Evolutionary conservation across 2,113 vertebrate genomes (phyloP), one percentile per base, ranked within the genome.

Genomic region (Nyctibius bracteatus): DNA sequence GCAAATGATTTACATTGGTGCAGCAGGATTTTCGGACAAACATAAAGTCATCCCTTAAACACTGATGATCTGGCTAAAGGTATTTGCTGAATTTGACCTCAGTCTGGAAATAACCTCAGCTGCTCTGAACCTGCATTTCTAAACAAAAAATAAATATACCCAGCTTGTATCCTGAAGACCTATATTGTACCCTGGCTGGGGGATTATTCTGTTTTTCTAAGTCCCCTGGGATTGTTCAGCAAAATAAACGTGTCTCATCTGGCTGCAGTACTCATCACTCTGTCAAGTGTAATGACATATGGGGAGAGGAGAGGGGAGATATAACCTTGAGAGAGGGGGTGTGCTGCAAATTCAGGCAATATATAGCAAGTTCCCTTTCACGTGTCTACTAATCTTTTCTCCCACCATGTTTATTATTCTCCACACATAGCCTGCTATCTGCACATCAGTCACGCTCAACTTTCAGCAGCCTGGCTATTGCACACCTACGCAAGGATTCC

Each of bases 381-480:
- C 4, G 0, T 13, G 57, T 79, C 71, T 67, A 30, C 68, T 72
- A 35, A 87, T 87, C 58, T 68, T 72, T 63, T 92, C 84, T 74
- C 57, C 61, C 51, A 58, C 33, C n/a, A 11, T 24, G 49, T 93
- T 97, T 97, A 73, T 90, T 66, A 96, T 97, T 96, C 96, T 73
- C 70, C 83, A 72, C 73, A 41, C 97, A 96, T 25, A 93, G 88
- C 75, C 85, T 91, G 88, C 67, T 96, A 94, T 97, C 91, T 94
- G 81, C 91, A 96, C 96, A 96, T 94, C 96, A 96, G 88, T 97
- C 97, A 95, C 4, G 72, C 63, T 96, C 88, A 67, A 15, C 79
- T 85, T 92, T 55, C 66, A 94, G 81, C 90, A 97, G 95, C 86
- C 86, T 80, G 92, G 88, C 96, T 96, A 84, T 41, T 92, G 88